Base-by-base conservation (phyloP, 2,113 vertebrate genomes). In the Mirounga angustirostris region DNA sequence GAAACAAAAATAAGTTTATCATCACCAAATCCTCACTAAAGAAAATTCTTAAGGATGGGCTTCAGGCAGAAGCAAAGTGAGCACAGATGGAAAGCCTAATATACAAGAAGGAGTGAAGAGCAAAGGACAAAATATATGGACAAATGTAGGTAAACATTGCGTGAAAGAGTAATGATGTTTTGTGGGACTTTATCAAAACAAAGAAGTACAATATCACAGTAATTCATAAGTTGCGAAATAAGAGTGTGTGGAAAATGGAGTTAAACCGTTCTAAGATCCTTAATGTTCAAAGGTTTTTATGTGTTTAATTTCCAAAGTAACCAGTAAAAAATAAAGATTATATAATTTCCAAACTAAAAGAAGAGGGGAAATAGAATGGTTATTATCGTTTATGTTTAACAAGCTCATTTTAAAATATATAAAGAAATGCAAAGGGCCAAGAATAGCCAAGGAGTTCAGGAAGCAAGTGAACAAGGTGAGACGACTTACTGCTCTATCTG, bases 291-390 rank as follows among this genome's bases (percentile, higher is more conserved):
- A 78, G 15, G 43, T 50, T 78, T 78, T 33, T 89, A 63, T 52
- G 40, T 71, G 43, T 74, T 54, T 89, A 61, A 87, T 89, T 94
- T 89, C 78, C 78, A 65, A 94, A 52, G 67, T 91, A 89, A 19
- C n/a, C 52, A 67, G 10, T 89, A 87, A 87, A 95, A 95, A 91
- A 16, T 43, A 63, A 96, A 69, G 28, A 82, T 58, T 69, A 1
- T 92, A 13, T 86, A 26, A 89, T 96, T 95, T 91, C 52, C 50
- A 86, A n/a, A 52, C 24, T 36, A 74, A 61, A 69, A 92, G 50
- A 79, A 26, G 12, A 18, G 14, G 15, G 26, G 24, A 96, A 58
- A 58, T 74, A 16, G 74, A 91, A 58, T 88, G 43, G 36, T 65
- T 83, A 56, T 81, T 91, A 87, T 8, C 26, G 33, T 33, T 40